These are phyloP conservation scores for Drosophila kikkawai DNA, from an alignment of 1,140 invertebrate species.

Conservation along the genomic window DNA sequence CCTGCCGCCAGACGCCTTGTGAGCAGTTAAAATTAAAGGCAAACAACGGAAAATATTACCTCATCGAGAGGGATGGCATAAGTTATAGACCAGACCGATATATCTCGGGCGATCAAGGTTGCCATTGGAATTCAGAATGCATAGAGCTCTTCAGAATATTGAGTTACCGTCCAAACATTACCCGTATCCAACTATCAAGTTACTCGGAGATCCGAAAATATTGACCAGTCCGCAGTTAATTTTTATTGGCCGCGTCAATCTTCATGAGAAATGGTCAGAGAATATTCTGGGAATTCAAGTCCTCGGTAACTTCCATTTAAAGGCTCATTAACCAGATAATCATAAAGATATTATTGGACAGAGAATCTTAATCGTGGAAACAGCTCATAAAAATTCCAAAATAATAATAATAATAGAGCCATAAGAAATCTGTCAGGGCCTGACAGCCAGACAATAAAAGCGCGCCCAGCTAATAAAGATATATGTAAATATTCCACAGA, in stretches of 20 bases:
- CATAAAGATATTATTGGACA: conserved; percentile 56
- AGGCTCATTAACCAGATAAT: conserved; percentile 68
- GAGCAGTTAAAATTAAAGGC: conserved; percentile 68
- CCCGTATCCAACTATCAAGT: conserved; percentile 61
- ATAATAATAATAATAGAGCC: conserved; percentile 63
- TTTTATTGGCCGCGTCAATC: conserved; percentile 68
- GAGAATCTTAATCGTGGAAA: conserved; percentile 31
- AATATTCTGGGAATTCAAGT: conserved; percentile 44
- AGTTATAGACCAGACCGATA: conserved; percentile 50
- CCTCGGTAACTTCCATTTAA: conserved; percentile 50
- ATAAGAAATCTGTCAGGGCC: conserved; percentile 59
- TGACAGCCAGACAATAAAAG: conserved; percentile 38
- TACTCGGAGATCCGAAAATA: conserved; percentile 50
- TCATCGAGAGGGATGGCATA: conserved; percentile 53
- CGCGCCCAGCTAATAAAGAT: conserved; percentile 55
- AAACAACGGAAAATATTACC: conserved; percentile 69
- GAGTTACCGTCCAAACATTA: conserved; percentile 35
- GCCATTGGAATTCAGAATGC: conserved; percentile 21
- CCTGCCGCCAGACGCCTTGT: conserved; percentile 66
- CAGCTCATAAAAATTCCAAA: conserved; percentile 38
- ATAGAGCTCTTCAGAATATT: conserved; percentile 42
- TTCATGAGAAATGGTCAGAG: conserved; percentile 57
- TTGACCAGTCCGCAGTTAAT: conserved; percentile 52
- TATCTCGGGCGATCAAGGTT: conserved; percentile 45
- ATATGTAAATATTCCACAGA: conserved; percentile 43